These are phyloP conservation scores for Petrocephalus zakoni DNA, from an alignment of 2,113 vertebrate species.

Conservation along the genomic window DNA sequence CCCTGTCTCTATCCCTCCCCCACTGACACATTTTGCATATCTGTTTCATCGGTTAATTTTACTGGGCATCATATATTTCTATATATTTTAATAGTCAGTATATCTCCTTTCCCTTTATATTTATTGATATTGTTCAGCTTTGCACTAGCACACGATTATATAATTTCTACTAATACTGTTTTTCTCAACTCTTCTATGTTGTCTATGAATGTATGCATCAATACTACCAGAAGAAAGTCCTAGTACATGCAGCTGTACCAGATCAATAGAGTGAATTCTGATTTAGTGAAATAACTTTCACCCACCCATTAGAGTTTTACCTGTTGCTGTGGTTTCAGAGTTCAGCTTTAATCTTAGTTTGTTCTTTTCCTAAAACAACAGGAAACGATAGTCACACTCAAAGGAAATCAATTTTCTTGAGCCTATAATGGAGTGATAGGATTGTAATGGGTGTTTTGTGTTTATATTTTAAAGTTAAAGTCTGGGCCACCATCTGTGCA, in stretches of 20 bases:
- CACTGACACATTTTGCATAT: background rate
- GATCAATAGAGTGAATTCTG: background rate
- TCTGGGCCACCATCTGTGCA: background rate
- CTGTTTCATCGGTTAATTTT: background rate
- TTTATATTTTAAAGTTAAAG: background rate
- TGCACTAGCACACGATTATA: background rate
- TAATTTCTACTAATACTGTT: too few species aligned
- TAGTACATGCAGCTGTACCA: background rate
- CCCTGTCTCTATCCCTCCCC: too few species aligned
- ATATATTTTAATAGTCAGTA: background rate
- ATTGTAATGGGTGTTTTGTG: background rate
- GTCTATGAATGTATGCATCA: background rate
- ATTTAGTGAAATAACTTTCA: constrained; percentile 46
- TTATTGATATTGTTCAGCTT: background rate
- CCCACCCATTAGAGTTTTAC: background rate
- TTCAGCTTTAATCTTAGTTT: background rate
- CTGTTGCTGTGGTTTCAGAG: background rate
- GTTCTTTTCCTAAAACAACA: background rate
- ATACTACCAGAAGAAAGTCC: background rate
- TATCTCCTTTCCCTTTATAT: background rate
- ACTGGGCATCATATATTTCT: background rate
- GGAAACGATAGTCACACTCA: background rate
- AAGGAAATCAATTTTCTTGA: background rate
- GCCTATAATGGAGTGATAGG: background rate
- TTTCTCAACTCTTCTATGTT: background rate